A percentile compares a stretch with the other conserved stretches of the same genome.
phyloP scores from a whole-genome alignment of 2,113 vertebrate genomes.

The Agelaius phoeniceus region DNA sequence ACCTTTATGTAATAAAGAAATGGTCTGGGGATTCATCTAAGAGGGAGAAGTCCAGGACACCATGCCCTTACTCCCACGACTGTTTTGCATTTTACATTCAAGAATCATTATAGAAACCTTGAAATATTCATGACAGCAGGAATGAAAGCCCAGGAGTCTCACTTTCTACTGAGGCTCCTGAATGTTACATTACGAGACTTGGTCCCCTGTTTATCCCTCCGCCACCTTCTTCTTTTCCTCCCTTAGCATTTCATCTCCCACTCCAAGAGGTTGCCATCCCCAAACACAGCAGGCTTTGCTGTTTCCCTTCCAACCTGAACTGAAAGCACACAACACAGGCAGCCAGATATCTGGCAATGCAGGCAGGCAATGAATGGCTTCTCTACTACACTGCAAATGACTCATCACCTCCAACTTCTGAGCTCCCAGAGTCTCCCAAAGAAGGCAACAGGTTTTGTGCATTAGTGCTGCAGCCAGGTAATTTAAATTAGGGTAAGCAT shows the following conservation, averaged over 20 bases:
- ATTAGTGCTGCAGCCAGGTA: neutral
- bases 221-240: neutral
- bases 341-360: neutral
- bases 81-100: conserved; percentile 14
- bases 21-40: neutral
- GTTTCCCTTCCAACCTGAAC: neutral
- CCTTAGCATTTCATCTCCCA: neutral
- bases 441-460: conserved; percentile 20
- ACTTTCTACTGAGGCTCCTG: neutral
- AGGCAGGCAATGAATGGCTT: neutral
- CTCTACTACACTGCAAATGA: neutral
- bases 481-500: neutral
- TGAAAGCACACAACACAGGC: neutral
- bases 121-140: conserved; percentile 12
- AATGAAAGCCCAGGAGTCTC: conserved; percentile 1
- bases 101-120: conserved; percentile 10
- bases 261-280: neutral
- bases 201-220: neutral
- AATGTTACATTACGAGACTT: neutral
- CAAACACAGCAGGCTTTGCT: neutral
- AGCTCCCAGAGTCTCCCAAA: neutral
- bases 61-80: neutral
- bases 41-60: neutral
- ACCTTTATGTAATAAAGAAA: neutral
- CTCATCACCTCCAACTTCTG: neutral